Conservation (phyloP, 2,113 vertebrate genomes). For the Prionailurus viverrinus region DNA sequence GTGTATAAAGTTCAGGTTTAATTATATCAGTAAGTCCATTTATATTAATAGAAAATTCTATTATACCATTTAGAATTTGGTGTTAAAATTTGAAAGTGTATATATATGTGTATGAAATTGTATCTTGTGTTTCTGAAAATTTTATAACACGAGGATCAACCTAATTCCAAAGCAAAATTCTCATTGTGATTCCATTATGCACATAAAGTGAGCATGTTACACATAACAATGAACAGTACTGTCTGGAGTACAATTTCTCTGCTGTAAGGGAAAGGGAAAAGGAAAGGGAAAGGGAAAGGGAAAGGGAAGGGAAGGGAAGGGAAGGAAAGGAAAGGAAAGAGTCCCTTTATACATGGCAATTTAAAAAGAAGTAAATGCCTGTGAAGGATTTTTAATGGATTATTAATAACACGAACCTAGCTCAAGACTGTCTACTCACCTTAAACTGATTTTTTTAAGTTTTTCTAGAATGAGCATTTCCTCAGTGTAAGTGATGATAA, state of each 20-base stretch:
- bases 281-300: too few relatives aligned
- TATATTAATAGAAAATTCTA: neutral
- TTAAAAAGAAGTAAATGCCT: conserved; percentile 34
- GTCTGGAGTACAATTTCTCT: neutral
- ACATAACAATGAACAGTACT: neutral
- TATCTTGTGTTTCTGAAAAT: neutral
- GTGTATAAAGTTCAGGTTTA: neutral
- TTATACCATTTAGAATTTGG: neutral
- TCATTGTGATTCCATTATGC: neutral
- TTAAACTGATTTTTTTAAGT: neutral
- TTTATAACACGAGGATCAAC: neutral
- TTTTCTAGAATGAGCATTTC: conserved; percentile 43
- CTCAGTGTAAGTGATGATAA: conserved; percentile 21
- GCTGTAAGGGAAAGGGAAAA: neutral
- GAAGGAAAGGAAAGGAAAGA: neutral
- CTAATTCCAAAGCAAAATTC: neutral
- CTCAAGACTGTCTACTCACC: neutral
- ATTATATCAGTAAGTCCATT: neutral
- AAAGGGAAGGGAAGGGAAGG: too few relatives aligned
- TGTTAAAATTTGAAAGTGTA: neutral
- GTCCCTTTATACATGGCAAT: neutral
- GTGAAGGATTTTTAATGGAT: conserved; percentile 25
- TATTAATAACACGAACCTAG: conserved; percentile 42
- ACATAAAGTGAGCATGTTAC: neutral
- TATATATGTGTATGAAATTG: neutral